A percentile compares a stretch with the other conserved stretches of the same genome.
Evolutionary conservation across 1,140 invertebrate species (phyloP).

Genomic region (Acromyrmex heyeri): DNA sequence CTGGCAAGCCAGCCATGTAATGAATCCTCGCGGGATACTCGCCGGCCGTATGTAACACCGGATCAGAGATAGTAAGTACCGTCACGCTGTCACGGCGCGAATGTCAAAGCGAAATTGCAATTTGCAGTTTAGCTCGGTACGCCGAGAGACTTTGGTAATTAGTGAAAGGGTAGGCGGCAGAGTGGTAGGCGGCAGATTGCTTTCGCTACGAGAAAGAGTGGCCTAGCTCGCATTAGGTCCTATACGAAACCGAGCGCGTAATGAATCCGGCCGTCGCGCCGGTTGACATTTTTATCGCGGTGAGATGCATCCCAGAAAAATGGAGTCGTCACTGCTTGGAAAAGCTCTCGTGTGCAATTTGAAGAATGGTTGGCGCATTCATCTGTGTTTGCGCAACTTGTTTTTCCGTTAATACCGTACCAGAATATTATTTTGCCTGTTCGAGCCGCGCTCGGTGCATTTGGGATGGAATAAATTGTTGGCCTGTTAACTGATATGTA

Average conservation of each 20-base stretch:
- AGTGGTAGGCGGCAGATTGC: background rate
- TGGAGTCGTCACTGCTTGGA: background rate
- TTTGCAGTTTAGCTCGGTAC: conserved; percentile 69
- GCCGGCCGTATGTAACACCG: conserved; percentile 39
- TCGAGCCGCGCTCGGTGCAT: background rate
- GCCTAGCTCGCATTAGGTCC: background rate
- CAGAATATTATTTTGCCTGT: background rate
- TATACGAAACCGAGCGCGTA: conserved; percentile 51
- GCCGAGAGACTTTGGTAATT: conserved; percentile 71
- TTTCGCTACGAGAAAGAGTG: background rate
- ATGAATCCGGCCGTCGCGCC: conserved; percentile 38
- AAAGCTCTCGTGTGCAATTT: background rate
- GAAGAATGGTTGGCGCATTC: background rate
- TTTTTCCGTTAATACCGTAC: background rate
- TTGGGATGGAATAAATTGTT: conserved; percentile 19
- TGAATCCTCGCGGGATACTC: conserved; percentile 82
- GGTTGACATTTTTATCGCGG: conserved; percentile 17
- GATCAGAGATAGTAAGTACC: conserved; percentile 61
- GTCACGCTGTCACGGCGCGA: conserved; percentile 67
- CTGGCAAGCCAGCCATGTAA: conserved; percentile 84
- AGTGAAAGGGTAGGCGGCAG: conserved; percentile 28
- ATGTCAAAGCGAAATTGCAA: conserved; percentile 76
- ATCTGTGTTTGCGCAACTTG: background rate
- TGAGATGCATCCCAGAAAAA: background rate
- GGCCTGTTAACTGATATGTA: conserved; percentile 13